Base-by-base conservation (phyloP, 2,888 invertebrate species). In the Tryphoninae sp. region DNA sequence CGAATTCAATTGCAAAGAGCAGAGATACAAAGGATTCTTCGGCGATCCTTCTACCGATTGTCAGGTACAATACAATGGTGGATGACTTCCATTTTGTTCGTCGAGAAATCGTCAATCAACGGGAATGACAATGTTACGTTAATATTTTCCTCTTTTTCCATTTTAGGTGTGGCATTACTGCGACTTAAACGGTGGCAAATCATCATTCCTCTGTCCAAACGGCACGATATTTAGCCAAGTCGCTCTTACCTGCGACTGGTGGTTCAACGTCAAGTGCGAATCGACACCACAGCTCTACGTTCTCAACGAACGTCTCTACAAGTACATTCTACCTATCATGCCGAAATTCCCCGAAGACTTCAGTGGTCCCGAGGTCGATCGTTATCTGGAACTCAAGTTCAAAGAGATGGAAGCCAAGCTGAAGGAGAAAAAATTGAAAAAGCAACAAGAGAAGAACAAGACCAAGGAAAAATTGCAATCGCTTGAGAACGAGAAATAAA, bases 171-270 rank as follows among this genome's bases (percentile, higher is more conserved):
- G 97, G 97, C 97, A 97, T 91, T 97, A 97, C 91, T 97, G 97
- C 89, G 97, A 97, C 90, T 93, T 97, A 77, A 97, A 97, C 89
- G 97, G 97, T 7, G 97, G 97, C 6, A 97, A 97, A 91, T 96
- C 97, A 3, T 97, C 97, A 2, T 97, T 97, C 91, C 92, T 97
- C 49, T 97, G 97, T 88, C 97, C 97, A 65, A 97, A 97, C 90
- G 97, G 97, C 51, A 97, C 97, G 2, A 96, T 97, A 89, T 97
- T 97, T 93, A 97, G 96, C 85, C 97, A 97, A 93, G 96, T 97
- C 13, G 96, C 95, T 0, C 92, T 97, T 59, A 97, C 97, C 0
- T 97, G 97, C 89, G 97, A 97, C 91, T 97, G 97, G 97, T 97
- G 97, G 97, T 97, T 96, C 92, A 97, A 97, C 90, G 97, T 97